phyloP scores from a whole-genome alignment of 2,113 vertebrate species.

The Aphyosemion australe region DNA sequence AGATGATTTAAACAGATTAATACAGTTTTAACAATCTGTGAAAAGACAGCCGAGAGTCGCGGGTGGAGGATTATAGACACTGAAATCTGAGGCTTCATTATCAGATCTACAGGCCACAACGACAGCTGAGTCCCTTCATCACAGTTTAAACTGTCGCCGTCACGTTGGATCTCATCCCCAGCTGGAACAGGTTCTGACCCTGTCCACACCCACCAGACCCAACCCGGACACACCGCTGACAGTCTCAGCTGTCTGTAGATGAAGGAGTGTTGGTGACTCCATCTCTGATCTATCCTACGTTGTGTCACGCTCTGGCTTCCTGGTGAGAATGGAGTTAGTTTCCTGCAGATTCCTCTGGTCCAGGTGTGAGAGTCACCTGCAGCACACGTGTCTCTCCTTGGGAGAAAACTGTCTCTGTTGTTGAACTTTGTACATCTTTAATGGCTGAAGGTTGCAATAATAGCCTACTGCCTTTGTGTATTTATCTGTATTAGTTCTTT shows the following conservation, averaged over 20 bases:
- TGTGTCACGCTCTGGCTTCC: conserved; percentile 2
- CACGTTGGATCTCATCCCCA: conserved; percentile 40
- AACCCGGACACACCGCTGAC: conserved; percentile 16
- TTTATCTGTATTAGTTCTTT: too few species aligned
- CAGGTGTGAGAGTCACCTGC: conserved; percentile 57
- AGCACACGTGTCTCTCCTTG: conserved; percentile 48
- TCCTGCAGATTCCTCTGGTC: conserved; percentile 30
- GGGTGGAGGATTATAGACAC: conserved; percentile 20
- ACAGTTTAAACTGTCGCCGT: conserved; percentile 46
- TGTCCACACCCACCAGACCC: conserved; percentile 14
- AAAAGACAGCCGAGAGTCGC: conserved; percentile 17
- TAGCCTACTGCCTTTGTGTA: too few species aligned
- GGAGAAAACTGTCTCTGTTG: conserved; percentile 30
- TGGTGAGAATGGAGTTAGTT: conserved; percentile 27
- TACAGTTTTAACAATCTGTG: conserved; percentile 22
- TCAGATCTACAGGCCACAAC: conserved; percentile 30
- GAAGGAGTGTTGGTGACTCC: conserved; percentile 9
- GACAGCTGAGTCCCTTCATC: conserved; percentile 56
- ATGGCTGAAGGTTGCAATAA: too few species aligned
- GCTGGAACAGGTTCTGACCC: conserved; percentile 35
- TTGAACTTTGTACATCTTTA: conserved; percentile 57
- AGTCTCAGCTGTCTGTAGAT: conserved; percentile 32
- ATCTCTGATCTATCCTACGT: conserved; percentile 10
- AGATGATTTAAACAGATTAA: conserved; percentile 28
- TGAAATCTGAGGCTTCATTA: conserved; percentile 43